Conservation (phyloP, 2,113 vertebrate species). For the Echinops telfairi region DNA sequence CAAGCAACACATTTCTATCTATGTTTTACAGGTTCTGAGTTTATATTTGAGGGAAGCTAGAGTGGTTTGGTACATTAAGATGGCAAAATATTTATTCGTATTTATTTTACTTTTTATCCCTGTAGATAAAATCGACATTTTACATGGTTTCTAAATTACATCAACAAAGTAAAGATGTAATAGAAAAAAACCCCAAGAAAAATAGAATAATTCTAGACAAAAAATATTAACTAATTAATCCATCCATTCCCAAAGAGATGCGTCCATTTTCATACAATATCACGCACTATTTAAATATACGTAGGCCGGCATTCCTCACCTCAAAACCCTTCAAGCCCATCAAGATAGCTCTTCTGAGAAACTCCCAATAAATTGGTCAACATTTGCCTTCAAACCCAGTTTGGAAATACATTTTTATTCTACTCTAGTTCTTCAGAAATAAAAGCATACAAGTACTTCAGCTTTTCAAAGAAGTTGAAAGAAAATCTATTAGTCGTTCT, state of each 20-base stretch:
- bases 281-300: neutral
- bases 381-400: neutral
- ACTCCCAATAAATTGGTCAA: neutral
- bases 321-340: neutral
- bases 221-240: neutral
- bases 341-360: neutral
- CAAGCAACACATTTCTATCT: neutral
- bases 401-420: slow-evolving; percentile 30
- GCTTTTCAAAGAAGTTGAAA: neutral
- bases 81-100: no score
- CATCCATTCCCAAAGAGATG: neutral
- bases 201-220: slow-evolving; percentile 3
- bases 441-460: neutral
- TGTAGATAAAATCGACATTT: neutral
- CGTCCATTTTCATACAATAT: slow-evolving; percentile 21
- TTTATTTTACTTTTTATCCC: neutral
- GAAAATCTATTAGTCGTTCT: neutral
- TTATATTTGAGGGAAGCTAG: neutral
- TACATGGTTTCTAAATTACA: neutral
- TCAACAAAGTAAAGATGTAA: no score
- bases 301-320: neutral
- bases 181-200: neutral
- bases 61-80: neutral
- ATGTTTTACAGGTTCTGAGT: neutral
- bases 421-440: neutral